phyloP scores from a whole-genome alignment of 2,888 invertebrate species.

The Ceriagrion tenellum region DNA sequence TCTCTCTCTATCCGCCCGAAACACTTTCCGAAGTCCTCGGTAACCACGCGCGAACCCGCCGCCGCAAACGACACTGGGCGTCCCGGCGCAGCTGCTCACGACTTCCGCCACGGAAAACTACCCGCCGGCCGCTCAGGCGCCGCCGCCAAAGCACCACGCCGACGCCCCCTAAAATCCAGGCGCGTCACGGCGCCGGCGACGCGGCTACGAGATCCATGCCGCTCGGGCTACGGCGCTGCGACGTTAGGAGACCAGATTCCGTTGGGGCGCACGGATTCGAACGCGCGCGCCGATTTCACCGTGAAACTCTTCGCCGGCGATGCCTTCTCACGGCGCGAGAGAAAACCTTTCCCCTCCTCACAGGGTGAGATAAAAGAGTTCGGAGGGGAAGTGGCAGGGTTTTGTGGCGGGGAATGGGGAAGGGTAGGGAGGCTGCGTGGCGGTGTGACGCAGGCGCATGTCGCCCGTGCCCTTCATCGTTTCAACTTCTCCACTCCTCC shows the following conservation, averaged over 20 bases:
- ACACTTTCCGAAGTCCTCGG: not conserved
- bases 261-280: not conserved
- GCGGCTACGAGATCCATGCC: conserved; percentile 19
- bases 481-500: not conserved
- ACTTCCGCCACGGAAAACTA: not conserved
- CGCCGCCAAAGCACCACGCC: conserved; percentile 19
- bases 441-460: conserved; percentile 17
- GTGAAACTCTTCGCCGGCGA: not conserved
- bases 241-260: not conserved
- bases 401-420: not conserved
- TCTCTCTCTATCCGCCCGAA: not conserved
- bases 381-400: not conserved
- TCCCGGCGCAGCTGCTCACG: not conserved
- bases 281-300: not conserved
- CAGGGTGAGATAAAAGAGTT: not conserved
- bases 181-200: conserved; percentile 45
- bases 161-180: not conserved
- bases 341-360: not conserved
- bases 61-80: not conserved
- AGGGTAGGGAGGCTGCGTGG: conserved; percentile 24
- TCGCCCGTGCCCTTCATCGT: not conserved
- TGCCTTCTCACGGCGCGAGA: not conserved
- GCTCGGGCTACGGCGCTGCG: conserved; percentile 11
- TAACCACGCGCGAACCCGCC: not conserved
- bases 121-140: not conserved